Evolutionary conservation across 2,113 vertebrate genomes (phyloP).

Genomic region (Nerophis lumbriciformis): DNA sequence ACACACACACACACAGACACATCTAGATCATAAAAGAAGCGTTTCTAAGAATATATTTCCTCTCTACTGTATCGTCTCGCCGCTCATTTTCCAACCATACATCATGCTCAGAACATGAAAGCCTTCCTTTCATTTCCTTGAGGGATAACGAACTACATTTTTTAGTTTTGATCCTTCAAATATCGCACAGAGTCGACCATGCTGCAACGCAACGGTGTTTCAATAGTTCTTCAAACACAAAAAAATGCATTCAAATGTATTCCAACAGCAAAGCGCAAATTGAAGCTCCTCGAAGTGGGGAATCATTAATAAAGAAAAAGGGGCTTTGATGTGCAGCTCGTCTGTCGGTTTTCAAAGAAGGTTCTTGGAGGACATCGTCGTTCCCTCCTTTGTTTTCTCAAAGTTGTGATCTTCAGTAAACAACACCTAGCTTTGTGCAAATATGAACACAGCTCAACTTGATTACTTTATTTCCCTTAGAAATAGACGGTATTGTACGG

Average conservation of each 20-base stretch:
- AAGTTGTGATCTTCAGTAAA: constrained; percentile 22
- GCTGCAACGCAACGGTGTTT: constrained; percentile 3
- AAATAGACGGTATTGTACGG: no score
- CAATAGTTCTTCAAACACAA: constrained; percentile 21
- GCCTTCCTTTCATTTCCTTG: constrained; percentile 41
- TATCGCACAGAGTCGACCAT: constrained; percentile 19
- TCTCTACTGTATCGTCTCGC: constrained; percentile 17
- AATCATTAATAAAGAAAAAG: background rate
- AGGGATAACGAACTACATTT: constrained; percentile 32
- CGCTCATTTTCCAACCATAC: constrained; percentile 38
- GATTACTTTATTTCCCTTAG: no score
- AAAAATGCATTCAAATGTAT: constrained; percentile 57
- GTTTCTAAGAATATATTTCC: constrained; percentile 12
- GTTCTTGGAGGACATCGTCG: constrained; percentile 20
- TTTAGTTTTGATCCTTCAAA: constrained; percentile 42
- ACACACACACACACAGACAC: background rate
- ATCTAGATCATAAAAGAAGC: constrained; percentile 1
- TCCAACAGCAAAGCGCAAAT: constrained; percentile 33
- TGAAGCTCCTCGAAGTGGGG: constrained; percentile 31
- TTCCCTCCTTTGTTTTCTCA: background rate
- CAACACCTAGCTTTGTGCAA: constrained; percentile 24
- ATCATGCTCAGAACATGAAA: constrained; percentile 57
- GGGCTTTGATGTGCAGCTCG: constrained; percentile 41
- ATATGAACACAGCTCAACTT: no score
- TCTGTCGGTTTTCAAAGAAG: constrained; percentile 36